These are phyloP conservation scores for Rhadinocentrus ornatus DNA, from an alignment of 2,797 vertebrate genomes.

Conservation along the genomic window DNA sequence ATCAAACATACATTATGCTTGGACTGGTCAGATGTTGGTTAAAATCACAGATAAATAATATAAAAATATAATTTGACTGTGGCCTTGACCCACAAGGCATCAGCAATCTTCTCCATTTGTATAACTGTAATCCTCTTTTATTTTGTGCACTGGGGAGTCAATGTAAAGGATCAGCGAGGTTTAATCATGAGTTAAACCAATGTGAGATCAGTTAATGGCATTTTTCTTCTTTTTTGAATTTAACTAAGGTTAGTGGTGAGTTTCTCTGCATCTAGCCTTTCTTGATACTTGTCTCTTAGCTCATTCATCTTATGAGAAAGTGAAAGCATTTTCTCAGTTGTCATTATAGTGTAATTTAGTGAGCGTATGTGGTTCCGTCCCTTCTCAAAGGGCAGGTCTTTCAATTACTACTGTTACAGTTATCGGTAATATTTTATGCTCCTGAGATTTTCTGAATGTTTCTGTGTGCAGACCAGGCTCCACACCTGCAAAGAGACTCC, in stretches of 20 bases:
- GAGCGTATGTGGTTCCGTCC: not conserved
- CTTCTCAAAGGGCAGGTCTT: not conserved
- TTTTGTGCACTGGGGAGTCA: not conserved
- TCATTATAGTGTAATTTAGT: not conserved
- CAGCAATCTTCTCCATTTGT: not conserved
- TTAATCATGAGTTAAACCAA: conserved; percentile 22
- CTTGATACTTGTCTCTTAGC: no score
- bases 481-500: conserved; percentile 69
- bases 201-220: conserved; percentile 18
- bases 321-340: not conserved
- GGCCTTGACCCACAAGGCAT: not conserved
- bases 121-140: not conserved
- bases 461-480: conserved; percentile 29
- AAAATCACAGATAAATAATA: conserved; percentile 3
- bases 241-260: not conserved
- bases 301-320: not conserved
- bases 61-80: conserved; percentile 5
- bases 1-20: not conserved
- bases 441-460: conserved; percentile 9
- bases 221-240: not conserved
- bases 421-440: not conserved
- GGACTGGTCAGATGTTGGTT: not conserved
- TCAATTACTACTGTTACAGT: not conserved
- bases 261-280: not conserved
- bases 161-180: conserved; percentile 11